Evolutionary conservation across 2,113 vertebrate species (phyloP).

Genomic region (Caretta caretta): DNA sequence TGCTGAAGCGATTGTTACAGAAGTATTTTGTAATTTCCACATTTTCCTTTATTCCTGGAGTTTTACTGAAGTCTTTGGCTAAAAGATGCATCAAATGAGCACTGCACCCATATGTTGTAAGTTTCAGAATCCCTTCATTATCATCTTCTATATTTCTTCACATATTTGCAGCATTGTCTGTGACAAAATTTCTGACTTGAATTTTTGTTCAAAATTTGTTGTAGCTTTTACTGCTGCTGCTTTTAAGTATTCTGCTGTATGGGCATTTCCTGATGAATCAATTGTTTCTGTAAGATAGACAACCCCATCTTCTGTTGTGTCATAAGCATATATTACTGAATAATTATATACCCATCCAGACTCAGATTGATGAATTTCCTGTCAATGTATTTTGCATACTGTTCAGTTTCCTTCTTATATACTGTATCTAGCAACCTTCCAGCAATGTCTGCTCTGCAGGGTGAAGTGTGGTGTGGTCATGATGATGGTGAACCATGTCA

Average conservation of each 20-base stretch:
- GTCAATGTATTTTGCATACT: too few relatives aligned
- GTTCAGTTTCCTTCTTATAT: too few relatives aligned
- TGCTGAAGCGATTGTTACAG: not conserved
- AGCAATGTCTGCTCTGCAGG: too few relatives aligned
- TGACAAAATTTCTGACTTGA: not conserved
- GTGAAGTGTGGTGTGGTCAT: too few relatives aligned
- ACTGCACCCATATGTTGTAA: not conserved
- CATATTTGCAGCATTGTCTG: not conserved
- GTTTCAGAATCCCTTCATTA: not conserved
- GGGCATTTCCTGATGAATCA: not conserved
- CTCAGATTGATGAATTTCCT: too few relatives aligned
- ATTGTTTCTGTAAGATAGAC: not conserved
- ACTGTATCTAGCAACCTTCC: too few relatives aligned
- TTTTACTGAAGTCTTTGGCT: not conserved
- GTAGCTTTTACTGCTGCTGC: not conserved
- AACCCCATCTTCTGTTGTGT: too few relatives aligned
- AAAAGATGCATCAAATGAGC: not conserved
- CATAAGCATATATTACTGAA: too few relatives aligned
- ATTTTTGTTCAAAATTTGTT: not conserved
- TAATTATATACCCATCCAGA: too few relatives aligned
- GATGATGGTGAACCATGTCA: too few relatives aligned
- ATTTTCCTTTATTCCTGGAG: not conserved
- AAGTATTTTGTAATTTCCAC: not conserved
- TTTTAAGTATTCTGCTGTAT: not conserved
- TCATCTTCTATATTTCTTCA: not conserved